phyloP scores from a whole-genome alignment of 2,113 vertebrate genomes.

The Bubalus kerabau region DNA sequence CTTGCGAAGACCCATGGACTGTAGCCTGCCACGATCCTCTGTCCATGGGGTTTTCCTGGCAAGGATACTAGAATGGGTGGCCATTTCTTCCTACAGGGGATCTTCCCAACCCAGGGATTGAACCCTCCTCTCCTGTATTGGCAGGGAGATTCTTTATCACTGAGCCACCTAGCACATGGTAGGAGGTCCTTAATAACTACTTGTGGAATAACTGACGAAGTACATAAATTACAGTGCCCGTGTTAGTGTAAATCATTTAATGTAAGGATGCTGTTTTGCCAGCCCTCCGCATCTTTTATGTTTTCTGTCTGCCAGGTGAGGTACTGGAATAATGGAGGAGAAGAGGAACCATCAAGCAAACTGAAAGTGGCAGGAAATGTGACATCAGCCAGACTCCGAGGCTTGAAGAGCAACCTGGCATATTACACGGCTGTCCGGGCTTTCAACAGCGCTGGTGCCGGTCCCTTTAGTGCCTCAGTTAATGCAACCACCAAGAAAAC shows the following conservation, averaged over 20 bases:
- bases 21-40: background rate
- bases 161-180: background rate
- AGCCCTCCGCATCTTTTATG: background rate
- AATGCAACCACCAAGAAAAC: constrained; percentile 95
- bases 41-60: background rate
- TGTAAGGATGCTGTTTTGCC: background rate
- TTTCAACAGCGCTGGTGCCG: constrained; percentile 91
- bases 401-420: constrained; percentile 86
- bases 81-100: background rate
- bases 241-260: background rate
- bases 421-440: constrained; percentile 92
- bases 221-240: background rate
- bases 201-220: background rate
- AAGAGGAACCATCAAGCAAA: constrained; percentile 89
- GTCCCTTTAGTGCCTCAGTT: constrained; percentile 89
- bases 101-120: background rate
- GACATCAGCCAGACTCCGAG: constrained; percentile 86
- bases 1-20: background rate
- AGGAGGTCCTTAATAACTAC: background rate
- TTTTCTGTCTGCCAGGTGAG: constrained; percentile 81
- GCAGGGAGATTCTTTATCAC: background rate
- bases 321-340: constrained; percentile 92
- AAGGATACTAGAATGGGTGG: background rate
- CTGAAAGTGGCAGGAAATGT: constrained; percentile 88
- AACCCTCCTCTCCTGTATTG: background rate